Base-by-base conservation (phyloP, 2,888 invertebrate genomes). In the Drosophila recens region DNA sequence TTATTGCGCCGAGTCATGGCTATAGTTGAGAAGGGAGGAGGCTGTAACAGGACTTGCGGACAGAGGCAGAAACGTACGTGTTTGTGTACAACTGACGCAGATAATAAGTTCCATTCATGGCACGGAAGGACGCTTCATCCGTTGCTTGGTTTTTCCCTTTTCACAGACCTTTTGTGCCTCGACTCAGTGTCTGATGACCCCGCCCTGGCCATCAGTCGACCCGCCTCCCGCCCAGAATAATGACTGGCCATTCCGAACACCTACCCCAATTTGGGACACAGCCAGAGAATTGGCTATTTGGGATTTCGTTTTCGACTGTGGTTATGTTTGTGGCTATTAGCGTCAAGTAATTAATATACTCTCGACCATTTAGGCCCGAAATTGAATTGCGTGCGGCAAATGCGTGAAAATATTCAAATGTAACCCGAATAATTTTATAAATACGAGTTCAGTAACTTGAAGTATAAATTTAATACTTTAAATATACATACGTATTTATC, bases 1-100 rank as follows among this genome's bases (percentile, higher is more conserved):
- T 89, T 89, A 90, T 89, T 82, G 90, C 86, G 73, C 67, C 75
- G 67, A 83, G 87, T 90, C 89, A 90, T 76, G 90, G 67, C 65
- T n/a, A 2, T 5, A 15, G 23, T 10, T 23, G 15, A 6, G 23
- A 3, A 23, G 27, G 27, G 6, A 6, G 54, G 67, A 72, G 65
- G 52, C 66, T 63, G 51, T 46, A n/a, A 4, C 20, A 20, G n/a
- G 20, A 20, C 20, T 43, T 33, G 4, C 20, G 45, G 34, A 13
- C 42, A 36, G 23, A 15, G 2, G 11, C 34, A 56, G 13, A 20
- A 34, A 57, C 33, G 83, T 71, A 88, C 89, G 90, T 89, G 89
- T 89, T 73, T 63, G 78, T 75, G 83, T 80, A 79, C 74, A 77
- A 82, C 77, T 79, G 82, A 68, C 64, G 81, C 82, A 85, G 90